Percentiles rank a stretch among this genome's conserved stretches.
Evolutionary conservation across 2,113 vertebrate species (phyloP).

Genomic region (Spilogale gracilis): DNA sequence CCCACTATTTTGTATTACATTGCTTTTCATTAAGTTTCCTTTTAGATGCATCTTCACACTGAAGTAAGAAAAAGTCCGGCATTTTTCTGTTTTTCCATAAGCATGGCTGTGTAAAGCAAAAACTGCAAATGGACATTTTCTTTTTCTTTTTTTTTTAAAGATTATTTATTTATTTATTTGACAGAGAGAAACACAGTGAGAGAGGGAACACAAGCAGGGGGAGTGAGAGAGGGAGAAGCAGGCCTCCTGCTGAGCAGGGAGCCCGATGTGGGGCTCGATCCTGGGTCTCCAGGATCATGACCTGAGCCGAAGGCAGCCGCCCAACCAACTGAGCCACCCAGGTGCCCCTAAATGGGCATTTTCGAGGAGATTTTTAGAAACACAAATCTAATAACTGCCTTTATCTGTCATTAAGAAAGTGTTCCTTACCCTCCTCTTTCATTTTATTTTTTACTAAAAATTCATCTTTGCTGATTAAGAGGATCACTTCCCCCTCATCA

Average conservation of each 20-base stretch:
- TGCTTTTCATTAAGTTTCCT: neutral
- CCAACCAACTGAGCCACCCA: no score
- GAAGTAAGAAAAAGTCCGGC: neutral
- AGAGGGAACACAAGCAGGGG: no score
- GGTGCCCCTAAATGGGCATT: neutral
- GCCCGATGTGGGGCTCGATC: no score
- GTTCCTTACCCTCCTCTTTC: neutral
- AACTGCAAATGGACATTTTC: neutral
- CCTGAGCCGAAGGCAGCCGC: no score
- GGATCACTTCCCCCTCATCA: neutral
- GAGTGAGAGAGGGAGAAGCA: no score
- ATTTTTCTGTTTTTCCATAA: neutral
- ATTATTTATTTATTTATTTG: no score
- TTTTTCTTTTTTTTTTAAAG: no score
- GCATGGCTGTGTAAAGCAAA: neutral
- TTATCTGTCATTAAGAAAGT: neutral
- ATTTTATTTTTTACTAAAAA: neutral
- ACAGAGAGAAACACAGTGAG: no score
- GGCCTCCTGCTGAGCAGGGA: no score
- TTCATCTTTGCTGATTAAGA: neutral
- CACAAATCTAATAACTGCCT: neutral
- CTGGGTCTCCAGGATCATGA: no score
- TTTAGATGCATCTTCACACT: neutral
- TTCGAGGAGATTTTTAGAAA: neutral
- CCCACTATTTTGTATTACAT: neutral